Evolutionary conservation across 2,797 vertebrate genomes (phyloP).

Genomic region (Tauraco hartlaubi): DNA sequence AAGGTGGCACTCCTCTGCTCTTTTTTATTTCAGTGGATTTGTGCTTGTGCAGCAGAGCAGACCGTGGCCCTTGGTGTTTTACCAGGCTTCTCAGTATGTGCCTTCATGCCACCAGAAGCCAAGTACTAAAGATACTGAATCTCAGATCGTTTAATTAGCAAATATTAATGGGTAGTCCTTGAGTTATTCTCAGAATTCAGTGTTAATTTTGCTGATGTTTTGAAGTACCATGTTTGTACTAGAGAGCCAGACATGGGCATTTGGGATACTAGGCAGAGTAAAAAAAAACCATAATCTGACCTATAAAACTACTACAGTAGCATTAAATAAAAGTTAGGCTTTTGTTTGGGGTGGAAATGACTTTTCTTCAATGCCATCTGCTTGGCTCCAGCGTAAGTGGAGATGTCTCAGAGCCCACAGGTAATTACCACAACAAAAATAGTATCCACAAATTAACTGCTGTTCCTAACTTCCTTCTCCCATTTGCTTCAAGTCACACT

Average conservation of each 20-base stretch:
- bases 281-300: neutral
- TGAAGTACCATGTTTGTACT: neutral
- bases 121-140: neutral
- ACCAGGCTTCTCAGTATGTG: neutral
- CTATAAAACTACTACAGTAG: neutral
- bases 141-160: neutral
- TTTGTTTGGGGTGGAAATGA: constrained; percentile 12
- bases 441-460: constrained; percentile 20
- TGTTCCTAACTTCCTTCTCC: constrained; percentile 22
- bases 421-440: constrained; percentile 41
- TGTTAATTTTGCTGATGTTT: neutral
- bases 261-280: neutral
- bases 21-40: neutral
- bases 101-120: neutral
- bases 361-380: neutral
- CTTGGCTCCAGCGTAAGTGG: neutral
- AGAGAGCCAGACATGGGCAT: neutral
- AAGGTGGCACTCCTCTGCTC: neutral
- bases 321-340: neutral
- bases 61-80: neutral
- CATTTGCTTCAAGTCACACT: constrained; percentile 13
- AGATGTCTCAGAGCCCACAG: constrained; percentile 15
- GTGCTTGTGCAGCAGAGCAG: neutral
- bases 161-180: neutral
- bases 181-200: neutral